Base-by-base conservation (phyloP, 1,140 invertebrate species). In the Eupristina koningsbergeri region DNA sequence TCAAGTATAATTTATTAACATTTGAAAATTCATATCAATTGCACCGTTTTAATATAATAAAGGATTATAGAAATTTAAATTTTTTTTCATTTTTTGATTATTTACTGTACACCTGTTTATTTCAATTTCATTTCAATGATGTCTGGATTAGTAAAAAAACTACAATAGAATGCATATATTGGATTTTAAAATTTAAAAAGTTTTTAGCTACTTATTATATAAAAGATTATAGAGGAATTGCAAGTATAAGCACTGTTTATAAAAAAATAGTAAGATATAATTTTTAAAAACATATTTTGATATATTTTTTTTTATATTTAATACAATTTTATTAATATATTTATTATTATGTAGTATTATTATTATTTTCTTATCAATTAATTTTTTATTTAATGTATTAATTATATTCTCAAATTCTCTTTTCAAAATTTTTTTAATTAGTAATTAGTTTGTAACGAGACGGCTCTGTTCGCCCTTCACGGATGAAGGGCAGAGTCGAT, bases 131-230 rank as follows among this genome's bases (percentile, higher is more conserved):
- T 7, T 76, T 58, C 39, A 36, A 64, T 47, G 22, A 82, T 63
- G 76, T 82, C 67, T 82, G 81, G 81, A 36, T 34, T 34, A 39
- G 15, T 39, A 76, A 50, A 36, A 53, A 39, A 34, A 34, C 76
- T 22, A 36, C 29, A n/a, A 34, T 82, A 45, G 5, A n/a, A 22
- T 50, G 36, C 5, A 50, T 82, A n/a, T 76, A 31, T 26, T 82
- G 81, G 81, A 76, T 75, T 64, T 64, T 82, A 34, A 82, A 67
- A 67, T 82, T 67, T 31, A 76, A 76, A 64, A 41, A 76, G 29
- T 82, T 36, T 29, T 50, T 82, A 26, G 15, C 63, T 76, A 39
- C n/a, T 19, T 31, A 82, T 45, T 1, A 58, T 11, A 26, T 71
- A 11, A 19, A 50, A 5, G n/a, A n/a, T 41, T 41, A 34, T 61